These are phyloP conservation scores for Drosophila acutilabella DNA, from an alignment of 2,888 invertebrate genomes.

Conservation along the genomic window DNA sequence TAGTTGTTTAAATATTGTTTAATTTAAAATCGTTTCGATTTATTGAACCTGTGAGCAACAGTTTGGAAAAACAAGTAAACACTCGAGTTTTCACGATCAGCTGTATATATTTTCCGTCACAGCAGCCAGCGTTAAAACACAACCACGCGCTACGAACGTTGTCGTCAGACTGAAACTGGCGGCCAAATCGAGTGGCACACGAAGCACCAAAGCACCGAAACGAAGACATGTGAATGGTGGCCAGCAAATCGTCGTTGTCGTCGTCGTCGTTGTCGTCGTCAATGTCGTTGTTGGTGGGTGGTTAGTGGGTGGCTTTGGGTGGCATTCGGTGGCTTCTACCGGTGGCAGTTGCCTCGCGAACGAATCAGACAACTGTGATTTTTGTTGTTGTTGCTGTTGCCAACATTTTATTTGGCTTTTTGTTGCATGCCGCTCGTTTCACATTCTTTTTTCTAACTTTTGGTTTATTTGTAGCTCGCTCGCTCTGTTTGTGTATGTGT, in stretches of 20 bases:
- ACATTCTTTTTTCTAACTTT: constrained; percentile 58
- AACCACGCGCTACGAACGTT: constrained; percentile 76
- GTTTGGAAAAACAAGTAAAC: constrained; percentile 27
- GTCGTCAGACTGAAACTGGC: constrained; percentile 73
- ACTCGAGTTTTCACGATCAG: constrained; percentile 29
- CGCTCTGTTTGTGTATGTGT: constrained; percentile 31
- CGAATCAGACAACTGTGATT: constrained; percentile 85
- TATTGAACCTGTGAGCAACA: constrained; percentile 40
- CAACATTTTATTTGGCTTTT: constrained; percentile 76
- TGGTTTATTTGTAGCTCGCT: constrained; percentile 50
- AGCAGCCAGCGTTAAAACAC: constrained; percentile 32
- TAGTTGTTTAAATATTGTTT: neutral
- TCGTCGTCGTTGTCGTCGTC: constrained; percentile 8
- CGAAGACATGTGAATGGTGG: constrained; percentile 61
- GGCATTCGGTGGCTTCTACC: constrained; percentile 39
- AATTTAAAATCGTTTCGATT: constrained; percentile 5
- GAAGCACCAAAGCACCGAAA: constrained; percentile 44
- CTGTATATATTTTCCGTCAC: neutral
- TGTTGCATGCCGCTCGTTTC: constrained; percentile 60
- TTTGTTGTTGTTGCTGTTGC: constrained; percentile 69
- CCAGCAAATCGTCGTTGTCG: constrained; percentile 63
- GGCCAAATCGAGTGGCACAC: constrained; percentile 33
- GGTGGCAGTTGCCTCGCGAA: constrained; percentile 77
- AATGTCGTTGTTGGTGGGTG: constrained; percentile 2
- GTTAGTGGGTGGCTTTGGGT: constrained; percentile 21